A percentile compares a stretch with the other conserved stretches of the same genome.
Conservation (phyloP, 92 coral and sea anemone species). For the Blastomussa wellsi region DNA sequence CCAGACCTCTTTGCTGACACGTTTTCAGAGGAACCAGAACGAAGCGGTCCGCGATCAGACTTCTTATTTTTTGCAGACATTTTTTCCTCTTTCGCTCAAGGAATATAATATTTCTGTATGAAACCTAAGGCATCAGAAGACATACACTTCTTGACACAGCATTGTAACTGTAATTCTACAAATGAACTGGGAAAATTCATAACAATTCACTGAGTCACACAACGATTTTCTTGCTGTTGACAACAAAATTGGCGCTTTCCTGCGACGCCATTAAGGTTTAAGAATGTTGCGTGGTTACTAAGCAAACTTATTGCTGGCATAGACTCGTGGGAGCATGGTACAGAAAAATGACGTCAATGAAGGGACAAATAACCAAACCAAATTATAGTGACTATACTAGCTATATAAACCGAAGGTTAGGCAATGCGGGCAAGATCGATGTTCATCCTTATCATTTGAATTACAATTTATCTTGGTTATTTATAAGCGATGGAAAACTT, state of each 20-base stretch:
- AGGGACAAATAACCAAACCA: neutral
- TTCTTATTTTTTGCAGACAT: constrained; percentile 42
- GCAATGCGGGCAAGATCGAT: too few relatives aligned
- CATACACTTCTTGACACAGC: neutral
- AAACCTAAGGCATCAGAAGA: neutral
- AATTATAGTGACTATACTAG: too few relatives aligned
- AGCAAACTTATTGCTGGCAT: constrained; percentile 15
- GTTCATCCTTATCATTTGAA: too few relatives aligned
- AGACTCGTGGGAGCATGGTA: neutral
- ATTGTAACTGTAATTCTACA: neutral
- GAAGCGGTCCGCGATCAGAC: neutral
- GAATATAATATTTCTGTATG: neutral
- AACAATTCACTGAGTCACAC: neutral
- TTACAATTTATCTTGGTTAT: too few relatives aligned
- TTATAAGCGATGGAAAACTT: too few relatives aligned
- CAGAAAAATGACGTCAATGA: neutral
- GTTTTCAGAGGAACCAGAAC: constrained; percentile 26
- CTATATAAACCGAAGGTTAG: too few relatives aligned
- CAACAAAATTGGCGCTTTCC: constrained; percentile 63
- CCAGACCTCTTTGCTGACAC: constrained; percentile 34
- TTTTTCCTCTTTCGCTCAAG: neutral
- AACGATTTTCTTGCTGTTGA: constrained; percentile 36
- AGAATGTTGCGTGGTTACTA: constrained; percentile 48
- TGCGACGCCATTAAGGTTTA: constrained; percentile 67
- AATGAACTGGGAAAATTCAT: neutral